Percentiles rank a stretch among this genome's conserved stretches.
These are phyloP conservation scores for Amazona vittata DNA, from an alignment of 2,113 vertebrate genomes.

Conservation along the genomic window DNA sequence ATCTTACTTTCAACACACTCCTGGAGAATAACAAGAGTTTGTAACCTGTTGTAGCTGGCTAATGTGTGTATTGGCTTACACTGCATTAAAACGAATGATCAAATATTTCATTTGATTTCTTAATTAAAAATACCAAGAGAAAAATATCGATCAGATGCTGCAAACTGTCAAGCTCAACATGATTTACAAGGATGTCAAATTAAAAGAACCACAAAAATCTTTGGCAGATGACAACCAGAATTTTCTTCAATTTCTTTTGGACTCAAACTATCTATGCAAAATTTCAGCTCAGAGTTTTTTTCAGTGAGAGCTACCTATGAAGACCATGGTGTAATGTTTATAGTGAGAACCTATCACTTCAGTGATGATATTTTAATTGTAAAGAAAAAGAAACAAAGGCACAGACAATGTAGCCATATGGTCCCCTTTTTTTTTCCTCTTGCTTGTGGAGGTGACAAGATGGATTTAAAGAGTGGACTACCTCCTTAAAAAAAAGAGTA, in stretches of 20 bases:
- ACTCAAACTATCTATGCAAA: neutral
- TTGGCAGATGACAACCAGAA: neutral
- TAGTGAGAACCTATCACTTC: neutral
- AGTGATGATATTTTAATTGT: neutral
- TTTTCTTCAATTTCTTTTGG: neutral
- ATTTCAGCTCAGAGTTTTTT: neutral
- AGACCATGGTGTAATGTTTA: neutral
- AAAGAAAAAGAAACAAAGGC: slow-evolving; percentile 12
- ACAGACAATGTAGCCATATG: neutral
- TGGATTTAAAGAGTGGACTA: slow-evolving; percentile 41
- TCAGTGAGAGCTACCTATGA: neutral
- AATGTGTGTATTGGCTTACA: neutral
- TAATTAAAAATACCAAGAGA: slow-evolving; percentile 28
- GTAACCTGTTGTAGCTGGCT: neutral
- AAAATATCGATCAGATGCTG: neutral
- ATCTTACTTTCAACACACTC: slow-evolving; percentile 10
- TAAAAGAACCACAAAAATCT: neutral
- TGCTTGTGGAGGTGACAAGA: slow-evolving; percentile 14
- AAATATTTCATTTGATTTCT: slow-evolving; percentile 15
- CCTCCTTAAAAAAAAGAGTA: neutral
- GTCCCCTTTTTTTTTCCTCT: neutral
- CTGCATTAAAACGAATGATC: neutral
- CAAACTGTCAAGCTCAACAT: neutral
- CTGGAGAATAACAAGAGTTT: neutral
- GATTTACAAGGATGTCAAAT: neutral